A percentile compares a stretch with the other conserved stretches of the same genome.
phyloP scores from a whole-genome alignment of 2,888 invertebrate genomes.

The Caenorhabditis uteleia region DNA sequence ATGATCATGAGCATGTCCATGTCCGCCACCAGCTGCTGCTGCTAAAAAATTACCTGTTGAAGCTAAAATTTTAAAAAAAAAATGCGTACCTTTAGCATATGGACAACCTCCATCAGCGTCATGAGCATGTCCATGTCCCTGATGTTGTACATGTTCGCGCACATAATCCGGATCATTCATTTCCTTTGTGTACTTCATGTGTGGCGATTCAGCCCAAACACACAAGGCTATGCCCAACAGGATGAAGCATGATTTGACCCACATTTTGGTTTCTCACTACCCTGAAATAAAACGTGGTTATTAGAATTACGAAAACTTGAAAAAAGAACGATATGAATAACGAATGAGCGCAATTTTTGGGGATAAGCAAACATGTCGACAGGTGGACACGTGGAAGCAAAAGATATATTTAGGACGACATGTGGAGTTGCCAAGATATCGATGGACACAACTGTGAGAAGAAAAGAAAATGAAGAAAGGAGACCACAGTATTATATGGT shows the following conservation, averaged over 20 bases:
- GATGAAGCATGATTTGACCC: constrained; percentile 13
- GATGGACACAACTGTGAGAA: too few relatives aligned
- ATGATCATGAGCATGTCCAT: constrained; percentile 35
- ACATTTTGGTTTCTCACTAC: constrained; percentile 24
- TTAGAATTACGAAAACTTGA: too few relatives aligned
- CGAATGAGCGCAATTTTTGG: too few relatives aligned
- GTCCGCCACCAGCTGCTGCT: constrained; percentile 20
- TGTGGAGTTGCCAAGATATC: too few relatives aligned
- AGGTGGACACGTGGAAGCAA: too few relatives aligned
- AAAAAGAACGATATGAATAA: too few relatives aligned
- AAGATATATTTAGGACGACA: too few relatives aligned
- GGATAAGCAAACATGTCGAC: too few relatives aligned
- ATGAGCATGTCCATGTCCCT: constrained; percentile 46
- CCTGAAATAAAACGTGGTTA: too few relatives aligned
- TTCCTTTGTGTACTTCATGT: constrained; percentile 63
- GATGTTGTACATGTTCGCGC: constrained; percentile 15
- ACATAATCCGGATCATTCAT: constrained; percentile 58
- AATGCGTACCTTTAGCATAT: constrained; percentile 26
- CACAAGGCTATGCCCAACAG: background rate
- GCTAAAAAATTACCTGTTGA: too few relatives aligned
- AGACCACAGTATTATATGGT: too few relatives aligned
- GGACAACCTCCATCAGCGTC: constrained; percentile 39
- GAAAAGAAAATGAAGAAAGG: too few relatives aligned
- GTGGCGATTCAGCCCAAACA: constrained; percentile 49
- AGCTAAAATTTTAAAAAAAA: constrained; percentile 2